Base-by-base conservation (phyloP, 2,797 vertebrate genomes). In the Spinus olivaceus region DNA sequence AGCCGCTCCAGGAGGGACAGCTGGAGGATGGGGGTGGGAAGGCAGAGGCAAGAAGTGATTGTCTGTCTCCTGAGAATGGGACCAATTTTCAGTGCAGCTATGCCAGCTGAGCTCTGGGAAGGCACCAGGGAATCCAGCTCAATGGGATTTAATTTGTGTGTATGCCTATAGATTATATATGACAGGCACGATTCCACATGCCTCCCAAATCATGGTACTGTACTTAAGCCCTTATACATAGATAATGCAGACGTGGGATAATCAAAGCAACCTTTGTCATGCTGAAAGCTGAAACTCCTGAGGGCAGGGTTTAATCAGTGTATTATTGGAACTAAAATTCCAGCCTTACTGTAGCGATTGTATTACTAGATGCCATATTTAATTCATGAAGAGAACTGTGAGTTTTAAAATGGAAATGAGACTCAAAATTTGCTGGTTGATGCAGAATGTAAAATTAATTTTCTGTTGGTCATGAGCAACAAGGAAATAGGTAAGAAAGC, bases 261-360 rank as follows among this genome's bases (percentile, higher is more conserved):
- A 95, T 96, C 93, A 95, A 88, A 95, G 82, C 93, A 92, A 88
- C 86, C 94, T 96, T 94, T 95, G 82, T 95, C 90, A 70, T 77
- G 63, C 83, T 81, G 93, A 90, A 95, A 92, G 88, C 73, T 50
- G 83, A 89, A 82, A 66, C 81, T 95, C 93, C 88, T 76, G 83
- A 88, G 86, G 94, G 90, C 90, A 95, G 70, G 88, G 64, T 64
- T 94, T 95, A 96, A 95, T 96, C 93, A 95, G 60, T 92, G 88
- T 88, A 67, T 92, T 94, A 90, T 85, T 95, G 70, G 76, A 95
- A 82, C 18, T 46, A 88, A 88, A 96, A 93, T 90, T 82, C 69
- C 81, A 93, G 66, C 71, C 74, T 84, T 66, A 60, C 81, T 60
- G 42, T 76, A 79, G 78, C 14, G 49, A 81, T 86, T 90, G 37